Percentiles rank a stretch among this genome's conserved stretches.
These are phyloP conservation scores for Speoplatyrhinus poulsoni DNA, from an alignment of 2,113 vertebrate genomes.

Conservation along the genomic window DNA sequence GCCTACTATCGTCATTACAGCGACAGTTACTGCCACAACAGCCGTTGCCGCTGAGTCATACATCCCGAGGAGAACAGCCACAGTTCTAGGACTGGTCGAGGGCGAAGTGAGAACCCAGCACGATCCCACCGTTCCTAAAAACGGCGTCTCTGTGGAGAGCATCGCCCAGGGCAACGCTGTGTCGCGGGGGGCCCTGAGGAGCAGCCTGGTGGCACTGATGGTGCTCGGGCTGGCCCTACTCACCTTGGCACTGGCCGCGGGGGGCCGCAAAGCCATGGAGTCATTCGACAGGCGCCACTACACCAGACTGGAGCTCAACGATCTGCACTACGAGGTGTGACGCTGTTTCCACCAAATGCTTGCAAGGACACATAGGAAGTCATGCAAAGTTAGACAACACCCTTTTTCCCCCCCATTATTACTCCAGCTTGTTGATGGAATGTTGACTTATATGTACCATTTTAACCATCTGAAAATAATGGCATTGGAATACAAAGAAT, in stretches of 20 bases:
- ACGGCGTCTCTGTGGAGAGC: slow-evolving; percentile 2
- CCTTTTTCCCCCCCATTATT: background rate
- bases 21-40: slow-evolving; percentile 20
- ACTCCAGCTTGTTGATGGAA: background rate
- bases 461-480: slow-evolving; percentile 8
- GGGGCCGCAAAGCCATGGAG: slow-evolving; percentile 77
- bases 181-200: slow-evolving; percentile 54
- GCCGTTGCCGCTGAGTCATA: slow-evolving; percentile 1
- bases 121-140: slow-evolving; percentile 17
- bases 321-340: slow-evolving; percentile 79
- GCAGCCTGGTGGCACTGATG: slow-evolving; percentile 68
- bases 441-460: background rate
- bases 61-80: slow-evolving; percentile 17
- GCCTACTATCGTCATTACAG: background rate
- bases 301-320: slow-evolving; percentile 80
- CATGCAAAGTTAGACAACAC: background rate
- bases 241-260: slow-evolving; percentile 61
- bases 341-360: background rate
- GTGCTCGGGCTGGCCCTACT: slow-evolving; percentile 69
- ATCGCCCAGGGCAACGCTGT: slow-evolving; percentile 13
- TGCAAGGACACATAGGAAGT: slow-evolving; percentile 13
- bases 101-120: slow-evolving; percentile 45
- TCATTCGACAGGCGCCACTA: slow-evolving; percentile 80
- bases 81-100: slow-evolving; percentile 30
- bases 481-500: slow-evolving; percentile 23